These are phyloP conservation scores for Xiphias gladius DNA, from an alignment of 2,113 vertebrate genomes.

Conservation along the genomic window DNA sequence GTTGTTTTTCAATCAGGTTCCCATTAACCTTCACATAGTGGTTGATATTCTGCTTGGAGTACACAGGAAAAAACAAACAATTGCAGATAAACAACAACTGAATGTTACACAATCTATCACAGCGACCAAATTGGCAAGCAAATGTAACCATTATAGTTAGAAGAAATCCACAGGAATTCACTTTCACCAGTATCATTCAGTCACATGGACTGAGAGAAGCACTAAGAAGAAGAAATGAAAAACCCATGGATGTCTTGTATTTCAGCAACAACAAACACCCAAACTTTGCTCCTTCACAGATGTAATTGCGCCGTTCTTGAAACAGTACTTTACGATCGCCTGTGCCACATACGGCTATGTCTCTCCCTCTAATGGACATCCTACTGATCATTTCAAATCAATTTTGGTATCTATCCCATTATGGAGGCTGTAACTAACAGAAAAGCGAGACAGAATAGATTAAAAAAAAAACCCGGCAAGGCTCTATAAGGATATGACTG, in stretches of 20 bases:
- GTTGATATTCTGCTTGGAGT: background rate
- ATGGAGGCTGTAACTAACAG: background rate
- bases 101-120: conserved; percentile 36
- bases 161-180: conserved; percentile 29
- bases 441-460: background rate
- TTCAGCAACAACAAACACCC: conserved; percentile 20
- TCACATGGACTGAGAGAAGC: background rate
- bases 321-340: background rate
- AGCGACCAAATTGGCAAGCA: conserved; percentile 1
- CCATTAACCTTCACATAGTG: background rate
- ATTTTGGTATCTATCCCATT: background rate
- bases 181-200: conserved; percentile 4
- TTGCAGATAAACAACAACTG: conserved; percentile 42
- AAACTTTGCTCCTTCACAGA: background rate
- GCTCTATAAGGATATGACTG: background rate
- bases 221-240: background rate
- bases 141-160: conserved; percentile 1
- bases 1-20: conserved; percentile 1
- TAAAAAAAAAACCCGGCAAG: too few relatives aligned
- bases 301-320: background rate
- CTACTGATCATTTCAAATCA: background rate
- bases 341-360: background rate
- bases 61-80: conserved; percentile 37
- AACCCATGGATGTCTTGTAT: background rate
- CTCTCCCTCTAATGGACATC: background rate